Base-by-base conservation (phyloP, 2,888 invertebrate genomes). In the Agonopterix arenella region DNA sequence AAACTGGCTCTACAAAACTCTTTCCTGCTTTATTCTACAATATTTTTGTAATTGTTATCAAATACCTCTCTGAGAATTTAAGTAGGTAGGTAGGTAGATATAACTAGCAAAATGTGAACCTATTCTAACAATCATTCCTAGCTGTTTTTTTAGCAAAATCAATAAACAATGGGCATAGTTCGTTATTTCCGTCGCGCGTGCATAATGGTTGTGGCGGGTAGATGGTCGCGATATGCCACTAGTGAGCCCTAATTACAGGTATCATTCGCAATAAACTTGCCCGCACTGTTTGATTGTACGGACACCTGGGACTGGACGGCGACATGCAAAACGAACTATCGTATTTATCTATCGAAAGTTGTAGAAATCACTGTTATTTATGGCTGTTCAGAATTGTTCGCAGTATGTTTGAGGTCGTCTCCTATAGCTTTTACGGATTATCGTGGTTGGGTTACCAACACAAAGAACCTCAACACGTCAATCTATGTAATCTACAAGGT, bases 261-360 rank as follows among this genome's bases (percentile, higher is more conserved):
- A 84, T 88, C 88, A 80, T 78, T 85, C 64, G 80, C 83, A 81
- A 80, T 82, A 80, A 81, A 80, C 79, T 76, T 61, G 76, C 74
- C 70, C 59, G 61, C 60, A 60, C 62, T 56, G 60, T 57, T 53
- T 49, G 16, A 50, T 65, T 62, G 60, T 54, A 57, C 66, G 62
- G 62, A 62, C 53, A 55, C 56, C 51, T 54, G 60, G 54, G 53
- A n/a, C n/a, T 10, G n/a, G 53, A 54, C 46, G 51, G 49, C 48
- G 54, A 52, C 57, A 66, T 43, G 43, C 43, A 13, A 43, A 11
- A 40, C 38, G 42, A 49, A 47, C 28, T 5, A 4, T 28, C 28
- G 28, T 28, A 11, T 11, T 45, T 28, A 28, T 28, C 7, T 28
- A 28, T 28, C 28, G 28, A 28, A 5, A 28, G 28, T 28, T 28